Percentiles rank a stretch among this genome's conserved stretches.
phyloP scores from a whole-genome alignment of 2,888 invertebrate species.

The Apodemia mormo region DNA sequence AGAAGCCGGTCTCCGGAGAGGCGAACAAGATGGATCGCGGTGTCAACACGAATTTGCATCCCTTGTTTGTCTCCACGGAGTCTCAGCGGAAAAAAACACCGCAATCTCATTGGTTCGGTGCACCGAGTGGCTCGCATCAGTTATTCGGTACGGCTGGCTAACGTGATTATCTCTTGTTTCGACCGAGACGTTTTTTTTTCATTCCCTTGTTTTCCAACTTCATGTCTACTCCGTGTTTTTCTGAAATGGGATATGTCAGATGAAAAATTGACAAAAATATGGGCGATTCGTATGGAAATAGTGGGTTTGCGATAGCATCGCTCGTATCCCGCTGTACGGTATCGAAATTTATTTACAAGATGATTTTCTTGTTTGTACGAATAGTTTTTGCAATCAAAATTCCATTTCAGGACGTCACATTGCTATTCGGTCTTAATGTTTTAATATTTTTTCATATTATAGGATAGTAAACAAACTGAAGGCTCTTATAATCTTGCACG shows the following conservation, averaged over 20 bases:
- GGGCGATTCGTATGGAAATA: constrained; percentile 71
- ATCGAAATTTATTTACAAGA: constrained; percentile 64
- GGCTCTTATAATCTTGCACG: too few relatives aligned
- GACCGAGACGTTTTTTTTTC: constrained; percentile 68
- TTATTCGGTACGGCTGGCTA: constrained; percentile 76
- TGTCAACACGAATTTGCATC: constrained; percentile 80
- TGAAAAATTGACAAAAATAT: constrained; percentile 81
- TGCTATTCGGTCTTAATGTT: too few relatives aligned
- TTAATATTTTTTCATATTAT: too few relatives aligned
- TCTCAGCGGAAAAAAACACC: constrained; percentile 76
- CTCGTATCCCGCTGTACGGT: constrained; percentile 55
- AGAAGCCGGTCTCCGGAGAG: constrained; percentile 60
- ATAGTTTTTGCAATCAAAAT: constrained; percentile 4
- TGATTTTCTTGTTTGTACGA: constrained; percentile 59
- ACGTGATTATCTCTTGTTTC: constrained; percentile 80
- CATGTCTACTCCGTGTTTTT: constrained; percentile 74
- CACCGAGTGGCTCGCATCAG: constrained; percentile 69
- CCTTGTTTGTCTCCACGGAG: constrained; percentile 77
- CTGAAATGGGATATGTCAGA: constrained; percentile 80
- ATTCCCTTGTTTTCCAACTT: constrained; percentile 78
- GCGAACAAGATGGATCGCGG: constrained; percentile 57
- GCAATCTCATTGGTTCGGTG: constrained; percentile 80
- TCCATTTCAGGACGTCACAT: background rate
- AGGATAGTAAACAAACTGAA: too few relatives aligned
- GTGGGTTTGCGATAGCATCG: constrained; percentile 76